Percentiles rank a stretch among this genome's conserved stretches.
Evolutionary conservation across 1,140 invertebrate genomes (phyloP).

Genomic region (Ridgeia piscesae): DNA sequence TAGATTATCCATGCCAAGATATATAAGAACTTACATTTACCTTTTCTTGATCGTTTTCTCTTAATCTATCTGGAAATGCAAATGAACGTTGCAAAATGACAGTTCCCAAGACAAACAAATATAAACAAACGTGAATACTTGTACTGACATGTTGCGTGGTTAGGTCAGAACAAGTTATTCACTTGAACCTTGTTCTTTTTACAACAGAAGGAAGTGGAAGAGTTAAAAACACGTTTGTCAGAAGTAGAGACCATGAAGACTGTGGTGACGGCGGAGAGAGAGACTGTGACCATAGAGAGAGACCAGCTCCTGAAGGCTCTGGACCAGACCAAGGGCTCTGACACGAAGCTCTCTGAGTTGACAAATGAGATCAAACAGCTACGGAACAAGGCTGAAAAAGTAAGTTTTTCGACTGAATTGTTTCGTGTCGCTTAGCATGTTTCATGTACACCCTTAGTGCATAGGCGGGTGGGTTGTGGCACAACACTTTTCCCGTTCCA

Average conservation of each 20-base stretch:
- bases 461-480: too few relatives aligned
- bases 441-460: too few relatives aligned
- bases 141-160: too few relatives aligned
- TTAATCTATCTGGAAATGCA: too few relatives aligned
- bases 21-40: too few relatives aligned
- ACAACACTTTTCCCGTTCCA: too few relatives aligned
- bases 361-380: background rate
- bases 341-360: background rate
- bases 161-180: background rate
- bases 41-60: too few relatives aligned
- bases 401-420: background rate
- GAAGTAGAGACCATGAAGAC: background rate
- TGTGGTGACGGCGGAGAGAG: constrained; percentile 30
- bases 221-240: background rate
- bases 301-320: constrained; percentile 23
- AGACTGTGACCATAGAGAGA: constrained; percentile 35
- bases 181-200: background rate
- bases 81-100: too few relatives aligned
- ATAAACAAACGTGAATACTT: too few relatives aligned
- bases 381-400: background rate
- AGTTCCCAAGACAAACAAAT: too few relatives aligned
- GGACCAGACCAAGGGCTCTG: background rate
- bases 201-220: background rate
- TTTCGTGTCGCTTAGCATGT: too few relatives aligned
- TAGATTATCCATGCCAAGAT: too few relatives aligned